Conservation (phyloP, 2,113 vertebrate species). For the Phylloscopus whistleri region DNA sequence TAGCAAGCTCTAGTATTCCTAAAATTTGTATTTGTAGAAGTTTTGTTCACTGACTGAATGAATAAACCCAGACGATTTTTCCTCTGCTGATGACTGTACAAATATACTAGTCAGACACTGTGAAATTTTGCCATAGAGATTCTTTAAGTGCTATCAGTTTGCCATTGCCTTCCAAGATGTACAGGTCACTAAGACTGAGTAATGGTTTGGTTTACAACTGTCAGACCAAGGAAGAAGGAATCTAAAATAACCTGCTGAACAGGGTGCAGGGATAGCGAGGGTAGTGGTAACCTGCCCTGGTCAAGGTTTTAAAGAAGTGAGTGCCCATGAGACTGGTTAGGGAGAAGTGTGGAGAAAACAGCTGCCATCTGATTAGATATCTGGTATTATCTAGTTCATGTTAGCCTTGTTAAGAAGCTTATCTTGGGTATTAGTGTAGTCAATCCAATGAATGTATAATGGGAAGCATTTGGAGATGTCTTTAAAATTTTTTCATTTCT, state of each 20-base stretch:
- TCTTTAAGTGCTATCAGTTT: not conserved
- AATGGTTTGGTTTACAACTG: not conserved
- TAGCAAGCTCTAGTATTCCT: not conserved
- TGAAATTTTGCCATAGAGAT: not conserved
- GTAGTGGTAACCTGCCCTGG: not conserved
- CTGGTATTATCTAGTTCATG: not conserved
- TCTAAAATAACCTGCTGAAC: not conserved
- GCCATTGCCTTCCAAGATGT: not conserved
- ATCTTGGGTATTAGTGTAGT: not conserved
- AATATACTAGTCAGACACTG: not conserved
- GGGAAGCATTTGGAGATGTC: not conserved
- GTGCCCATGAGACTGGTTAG: not conserved
- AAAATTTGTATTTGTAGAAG: not conserved
- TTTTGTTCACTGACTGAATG: not conserved
- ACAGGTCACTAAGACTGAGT: not conserved
- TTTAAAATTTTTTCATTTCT: not conserved
- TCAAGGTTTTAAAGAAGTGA: not conserved
- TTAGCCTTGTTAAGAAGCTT: not conserved
- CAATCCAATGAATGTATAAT: not conserved
- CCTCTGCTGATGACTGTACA: not conserved
- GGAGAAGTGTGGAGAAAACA: not conserved
- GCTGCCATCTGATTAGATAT: not conserved
- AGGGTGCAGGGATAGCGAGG: not conserved
- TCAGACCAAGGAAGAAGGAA: not conserved
- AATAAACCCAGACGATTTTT: not conserved